These are phyloP conservation scores for Drosophila anceps DNA, from an alignment of 2,888 invertebrate species.

Conservation along the genomic window DNA sequence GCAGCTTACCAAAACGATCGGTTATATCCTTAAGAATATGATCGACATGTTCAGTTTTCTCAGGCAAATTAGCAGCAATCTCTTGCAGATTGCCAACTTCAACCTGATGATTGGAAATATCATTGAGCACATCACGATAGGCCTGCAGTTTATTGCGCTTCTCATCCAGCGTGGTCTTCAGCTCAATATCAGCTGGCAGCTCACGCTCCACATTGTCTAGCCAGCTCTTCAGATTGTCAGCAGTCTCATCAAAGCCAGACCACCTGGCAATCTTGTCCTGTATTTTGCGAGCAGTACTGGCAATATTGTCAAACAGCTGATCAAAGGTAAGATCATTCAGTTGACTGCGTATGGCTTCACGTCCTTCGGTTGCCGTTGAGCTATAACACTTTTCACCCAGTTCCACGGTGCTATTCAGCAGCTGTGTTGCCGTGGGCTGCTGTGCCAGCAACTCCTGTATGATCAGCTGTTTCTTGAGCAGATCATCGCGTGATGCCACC, in stretches of 20 bases:
- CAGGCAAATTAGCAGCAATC: constrained; percentile 92
- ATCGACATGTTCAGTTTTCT: constrained; percentile 90
- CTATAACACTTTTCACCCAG: constrained; percentile 94
- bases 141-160: constrained; percentile 94
- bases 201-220: constrained; percentile 90
- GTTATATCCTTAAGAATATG: constrained; percentile 89
- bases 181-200: constrained; percentile 91
- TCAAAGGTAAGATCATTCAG: constrained; percentile 94
- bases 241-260: constrained; percentile 95
- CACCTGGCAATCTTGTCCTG: constrained; percentile 94
- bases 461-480: constrained; percentile 89
- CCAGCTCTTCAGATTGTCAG: constrained; percentile 92
- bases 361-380: constrained; percentile 94
- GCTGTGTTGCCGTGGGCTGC: constrained; percentile 90
- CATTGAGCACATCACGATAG: constrained; percentile 93
- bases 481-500: constrained; percentile 89
- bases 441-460: constrained; percentile 91
- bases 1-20: constrained; percentile 90
- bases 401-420: constrained; percentile 94
- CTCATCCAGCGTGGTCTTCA: constrained; percentile 95
- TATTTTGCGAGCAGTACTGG: constrained; percentile 91
- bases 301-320: constrained; percentile 91
- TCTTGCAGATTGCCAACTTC: constrained; percentile 93
- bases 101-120: constrained; percentile 93
- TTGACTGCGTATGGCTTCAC: constrained; percentile 93